Evolutionary conservation across 2,113 vertebrate genomes (phyloP), one percentile per base, ranked within the genome.

Genomic region (Lepus timidus): DNA sequence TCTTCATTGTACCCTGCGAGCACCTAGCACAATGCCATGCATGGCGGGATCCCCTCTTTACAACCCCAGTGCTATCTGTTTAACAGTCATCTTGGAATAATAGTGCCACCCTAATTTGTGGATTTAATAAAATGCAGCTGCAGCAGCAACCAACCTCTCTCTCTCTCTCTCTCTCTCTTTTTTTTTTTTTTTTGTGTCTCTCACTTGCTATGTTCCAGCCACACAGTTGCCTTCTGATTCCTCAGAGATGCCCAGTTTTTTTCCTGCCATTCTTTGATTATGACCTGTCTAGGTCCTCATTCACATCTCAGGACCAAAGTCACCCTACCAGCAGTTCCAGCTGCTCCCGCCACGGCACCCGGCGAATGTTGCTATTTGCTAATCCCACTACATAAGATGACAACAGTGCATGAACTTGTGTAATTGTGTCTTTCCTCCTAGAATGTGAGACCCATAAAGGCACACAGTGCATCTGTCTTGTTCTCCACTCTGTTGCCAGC

Each of bases 91-190:
- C 80, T 78, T 80, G 61, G 82, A 96, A 85, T 93, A 96, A 91
- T 51, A 70, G 85, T 62, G 88, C 67, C 71, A 82, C 94, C 78
- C 85, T 95, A 92, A 97, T 95, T 95, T 95, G 92, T 92, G 81
- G 64, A 64, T 93, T 95, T 97, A 95, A 93, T 96, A 96, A 96
- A 96, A 91, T 58, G 79, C 88, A 96, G 68, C 85, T 90, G 95
- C 92, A 29, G 29, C 58, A 27, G 19, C 79, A 93, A 55, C 62
- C 85, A 82, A 6, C 94, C 64, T 65, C 17, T 68, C 6, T 44
- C 6, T 44, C 6, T 44, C 6, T 44, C 6, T 44, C 6, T 44
- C 39, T 44, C 81, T 80, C 68, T 2, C 1, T 44, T 6, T 44
- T 6, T 44, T 68, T 33, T 16, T 68, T 33, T 16, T 10, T 55